These are phyloP conservation scores for Drosophila barbarae DNA, from an alignment of 2,888 invertebrate genomes.

Conservation along the genomic window DNA sequence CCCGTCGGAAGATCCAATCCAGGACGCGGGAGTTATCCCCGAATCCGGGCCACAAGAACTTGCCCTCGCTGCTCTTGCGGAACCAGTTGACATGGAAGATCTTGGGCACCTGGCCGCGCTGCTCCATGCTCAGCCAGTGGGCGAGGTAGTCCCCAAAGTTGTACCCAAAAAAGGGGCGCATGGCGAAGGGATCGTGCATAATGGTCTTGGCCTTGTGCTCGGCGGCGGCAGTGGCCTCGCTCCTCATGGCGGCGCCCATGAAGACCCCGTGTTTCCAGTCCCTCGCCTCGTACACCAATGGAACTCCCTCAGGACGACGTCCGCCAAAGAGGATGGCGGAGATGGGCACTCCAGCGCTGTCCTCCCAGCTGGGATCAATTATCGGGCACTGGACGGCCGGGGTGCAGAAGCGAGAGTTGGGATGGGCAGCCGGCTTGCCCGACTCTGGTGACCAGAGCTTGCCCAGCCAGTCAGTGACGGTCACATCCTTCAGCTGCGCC, in stretches of 20 bases:
- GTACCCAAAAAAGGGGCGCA: constrained; percentile 99
- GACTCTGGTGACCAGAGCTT: constrained; percentile 85
- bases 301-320: constrained; percentile 94
- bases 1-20: constrained; percentile 95
- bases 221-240: constrained; percentile 99
- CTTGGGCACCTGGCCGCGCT: constrained; percentile 87
- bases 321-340: constrained; percentile 98
- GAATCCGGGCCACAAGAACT: constrained; percentile 99
- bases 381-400: constrained; percentile 98
- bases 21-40: constrained; percentile 97
- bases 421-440: constrained; percentile 93
- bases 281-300: constrained; percentile 93
- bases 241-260: constrained; percentile 95
- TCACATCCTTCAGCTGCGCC: constrained; percentile 82
- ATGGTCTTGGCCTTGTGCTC: constrained; percentile 94
- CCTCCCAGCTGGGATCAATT: constrained; percentile 95
- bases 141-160: constrained; percentile 97
- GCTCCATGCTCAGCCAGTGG: constrained; percentile 95
- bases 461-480: constrained; percentile 91
- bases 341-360: constrained; percentile 95
- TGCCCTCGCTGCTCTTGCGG: constrained; percentile 89
- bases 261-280: constrained; percentile 98
- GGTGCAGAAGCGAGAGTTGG: constrained; percentile 97
- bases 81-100: constrained; percentile 99
- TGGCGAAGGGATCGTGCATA: constrained; percentile 99